Conservation (phyloP, 2,797 vertebrate genomes). For the Coregonus ussuriensis region DNA sequence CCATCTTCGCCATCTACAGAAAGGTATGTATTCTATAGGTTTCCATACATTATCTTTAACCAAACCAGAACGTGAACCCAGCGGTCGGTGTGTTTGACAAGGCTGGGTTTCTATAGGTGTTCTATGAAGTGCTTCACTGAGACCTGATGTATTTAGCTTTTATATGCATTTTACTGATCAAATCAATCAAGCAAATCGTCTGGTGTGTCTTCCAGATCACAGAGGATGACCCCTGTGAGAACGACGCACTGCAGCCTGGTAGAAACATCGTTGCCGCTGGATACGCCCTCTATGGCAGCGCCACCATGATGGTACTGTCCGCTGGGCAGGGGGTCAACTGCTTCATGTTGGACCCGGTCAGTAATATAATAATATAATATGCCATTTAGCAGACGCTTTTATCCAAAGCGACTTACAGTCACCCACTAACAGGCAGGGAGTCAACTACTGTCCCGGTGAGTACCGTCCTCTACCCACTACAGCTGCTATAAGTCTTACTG, state of each 20-base stretch:
- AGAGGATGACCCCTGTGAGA: slow-evolving; percentile 80
- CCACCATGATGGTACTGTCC: slow-evolving; percentile 94
- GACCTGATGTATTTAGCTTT: too few relatives aligned
- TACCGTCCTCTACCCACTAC: too few relatives aligned
- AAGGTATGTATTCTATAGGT: slow-evolving; percentile 64
- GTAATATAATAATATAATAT: slow-evolving; percentile 28
- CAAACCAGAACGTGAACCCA: too few relatives aligned
- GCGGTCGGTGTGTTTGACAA: too few relatives aligned
- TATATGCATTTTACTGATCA: neutral
- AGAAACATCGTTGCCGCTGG: slow-evolving; percentile 91
- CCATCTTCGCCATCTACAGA: slow-evolving; percentile 94
- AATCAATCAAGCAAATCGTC: neutral
- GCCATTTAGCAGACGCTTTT: too few relatives aligned
- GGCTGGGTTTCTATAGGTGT: too few relatives aligned
- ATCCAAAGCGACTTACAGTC: too few relatives aligned
- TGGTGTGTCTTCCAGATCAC: slow-evolving; percentile 69
- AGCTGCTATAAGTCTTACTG: too few relatives aligned
- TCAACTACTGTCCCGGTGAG: too few relatives aligned
- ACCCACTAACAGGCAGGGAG: too few relatives aligned
- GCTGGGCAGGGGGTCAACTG: slow-evolving; percentile 90
- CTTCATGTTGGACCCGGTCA: slow-evolving; percentile 97
- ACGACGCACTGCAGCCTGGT: slow-evolving; percentile 89
- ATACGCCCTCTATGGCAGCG: slow-evolving; percentile 95
- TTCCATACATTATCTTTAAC: neutral
- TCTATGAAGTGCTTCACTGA: too few relatives aligned